These are phyloP conservation scores for Psilopsiagon aymara DNA, from an alignment of 2,113 vertebrate species.

Conservation along the genomic window DNA sequence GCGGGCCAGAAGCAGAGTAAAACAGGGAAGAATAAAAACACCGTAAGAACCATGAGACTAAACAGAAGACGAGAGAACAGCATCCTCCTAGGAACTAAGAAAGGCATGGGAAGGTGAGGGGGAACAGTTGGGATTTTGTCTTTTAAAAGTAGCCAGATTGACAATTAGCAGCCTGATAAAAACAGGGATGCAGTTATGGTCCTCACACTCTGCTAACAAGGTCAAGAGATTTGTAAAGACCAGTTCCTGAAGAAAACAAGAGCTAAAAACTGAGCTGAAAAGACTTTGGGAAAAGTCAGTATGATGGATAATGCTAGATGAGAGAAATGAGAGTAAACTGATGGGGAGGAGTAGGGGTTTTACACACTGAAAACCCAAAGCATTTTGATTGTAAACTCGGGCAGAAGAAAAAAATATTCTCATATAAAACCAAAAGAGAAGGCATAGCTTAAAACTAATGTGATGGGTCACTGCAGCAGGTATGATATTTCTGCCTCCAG, in stretches of 20 bases:
- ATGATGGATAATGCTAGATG: fast-evolving
- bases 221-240: neutral
- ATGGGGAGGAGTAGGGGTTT: neutral
- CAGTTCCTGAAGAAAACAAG: neutral
- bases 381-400: neutral
- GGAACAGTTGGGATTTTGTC: neutral
- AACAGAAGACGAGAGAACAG: neutral
- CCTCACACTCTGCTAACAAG: neutral
- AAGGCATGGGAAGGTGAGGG: fast-evolving
- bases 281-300: neutral
- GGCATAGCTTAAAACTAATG: neutral
- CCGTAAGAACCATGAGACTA: neutral
- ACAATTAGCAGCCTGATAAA: neutral
- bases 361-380: neutral
- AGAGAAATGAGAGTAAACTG: neutral
- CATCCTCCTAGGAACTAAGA: neutral
- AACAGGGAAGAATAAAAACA: neutral
- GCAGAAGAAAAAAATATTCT: neutral
- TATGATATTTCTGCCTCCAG: neutral
- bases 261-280: neutral
- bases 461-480: neutral
- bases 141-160: neutral
- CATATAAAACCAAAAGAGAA: neutral
- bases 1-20: neutral
- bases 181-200: neutral